These are phyloP conservation scores for Paramacrobiotus metropolitanus DNA, from an alignment of 1,140 invertebrate genomes.

Conservation along the genomic window DNA sequence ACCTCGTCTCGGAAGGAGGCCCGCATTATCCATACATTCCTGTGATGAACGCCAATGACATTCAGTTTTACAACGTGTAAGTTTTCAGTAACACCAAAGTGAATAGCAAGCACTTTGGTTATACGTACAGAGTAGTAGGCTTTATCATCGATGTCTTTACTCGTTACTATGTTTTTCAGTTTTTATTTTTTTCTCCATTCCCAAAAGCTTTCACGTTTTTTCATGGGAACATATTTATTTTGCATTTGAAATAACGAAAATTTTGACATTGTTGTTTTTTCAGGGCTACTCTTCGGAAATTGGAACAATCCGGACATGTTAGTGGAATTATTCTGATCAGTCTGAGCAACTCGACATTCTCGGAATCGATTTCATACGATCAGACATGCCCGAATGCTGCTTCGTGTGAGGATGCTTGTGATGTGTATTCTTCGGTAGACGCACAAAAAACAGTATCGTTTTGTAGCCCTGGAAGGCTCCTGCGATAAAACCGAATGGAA, in stretches of 20 bases:
- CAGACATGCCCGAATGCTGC: slow-evolving; percentile 56
- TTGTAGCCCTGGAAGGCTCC: slow-evolving; percentile 5
- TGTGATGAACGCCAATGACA: slow-evolving; percentile 23
- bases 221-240: too few species aligned
- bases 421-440: slow-evolving; percentile 7
- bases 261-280: slow-evolving; percentile 17
- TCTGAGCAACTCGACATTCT: slow-evolving; percentile 16
- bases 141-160: too few species aligned
- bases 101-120: background rate
- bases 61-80: slow-evolving; percentile 14
- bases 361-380: slow-evolving; percentile 39
- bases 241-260: too few species aligned
- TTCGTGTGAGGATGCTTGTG: slow-evolving; percentile 28
- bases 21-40: slow-evolving; percentile 25
- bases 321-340: slow-evolving; percentile 33
- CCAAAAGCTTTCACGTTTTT: too few species aligned
- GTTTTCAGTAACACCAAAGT: background rate
- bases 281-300: slow-evolving; percentile 22
- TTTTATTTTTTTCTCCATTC: too few species aligned
- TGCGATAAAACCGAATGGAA: slow-evolving; percentile 39
- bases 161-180: too few species aligned
- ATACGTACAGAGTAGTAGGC: background rate
- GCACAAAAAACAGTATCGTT: slow-evolving; percentile 8
- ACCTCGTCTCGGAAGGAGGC: slow-evolving; percentile 42
- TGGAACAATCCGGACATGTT: slow-evolving; percentile 29